Evolutionary conservation across 2,888 invertebrate genomes (phyloP).

Genomic region (Habroteleia sp.): DNA sequence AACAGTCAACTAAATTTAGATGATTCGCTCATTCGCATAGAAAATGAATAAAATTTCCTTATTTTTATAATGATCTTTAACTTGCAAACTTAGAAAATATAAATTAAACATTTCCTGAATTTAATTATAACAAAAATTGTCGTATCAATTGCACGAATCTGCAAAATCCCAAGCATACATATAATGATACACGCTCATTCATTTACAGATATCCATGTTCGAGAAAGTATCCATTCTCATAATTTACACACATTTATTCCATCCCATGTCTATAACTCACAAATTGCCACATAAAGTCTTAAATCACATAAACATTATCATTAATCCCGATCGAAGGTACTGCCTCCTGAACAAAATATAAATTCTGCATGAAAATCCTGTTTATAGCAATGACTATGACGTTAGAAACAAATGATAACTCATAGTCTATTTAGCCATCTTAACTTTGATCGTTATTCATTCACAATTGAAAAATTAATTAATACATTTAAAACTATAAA

Average conservation of each 20-base stretch:
- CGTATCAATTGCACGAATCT: conserved; percentile 33
- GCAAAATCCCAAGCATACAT: conserved; percentile 4
- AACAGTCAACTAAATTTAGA: too few species aligned
- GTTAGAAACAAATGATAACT: conserved; percentile 45
- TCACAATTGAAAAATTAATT: conserved; percentile 30
- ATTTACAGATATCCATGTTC: conserved; percentile 1
- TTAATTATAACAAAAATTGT: too few species aligned
- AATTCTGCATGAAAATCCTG: conserved; percentile 7
- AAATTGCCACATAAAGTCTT: conserved; percentile 5
- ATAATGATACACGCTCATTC: neutral
- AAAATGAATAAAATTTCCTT: too few species aligned
- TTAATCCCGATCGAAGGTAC: conserved; percentile 36
- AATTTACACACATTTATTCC: conserved; percentile 22
- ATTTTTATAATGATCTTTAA: too few species aligned
- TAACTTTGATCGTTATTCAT: conserved; percentile 10
- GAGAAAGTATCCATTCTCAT: conserved; percentile 7
- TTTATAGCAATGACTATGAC: conserved; percentile 44
- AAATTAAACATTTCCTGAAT: too few species aligned
- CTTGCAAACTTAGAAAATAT: too few species aligned
- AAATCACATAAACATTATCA: neutral
- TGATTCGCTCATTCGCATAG: neutral
- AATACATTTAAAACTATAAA: conserved; percentile 11
- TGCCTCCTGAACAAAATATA: conserved; percentile 26
- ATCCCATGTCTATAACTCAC: neutral
- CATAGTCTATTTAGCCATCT: conserved; percentile 44